Evolutionary conservation across 2,113 vertebrate genomes (phyloP).

Genomic region (Chaenogobius annularis): DNA sequence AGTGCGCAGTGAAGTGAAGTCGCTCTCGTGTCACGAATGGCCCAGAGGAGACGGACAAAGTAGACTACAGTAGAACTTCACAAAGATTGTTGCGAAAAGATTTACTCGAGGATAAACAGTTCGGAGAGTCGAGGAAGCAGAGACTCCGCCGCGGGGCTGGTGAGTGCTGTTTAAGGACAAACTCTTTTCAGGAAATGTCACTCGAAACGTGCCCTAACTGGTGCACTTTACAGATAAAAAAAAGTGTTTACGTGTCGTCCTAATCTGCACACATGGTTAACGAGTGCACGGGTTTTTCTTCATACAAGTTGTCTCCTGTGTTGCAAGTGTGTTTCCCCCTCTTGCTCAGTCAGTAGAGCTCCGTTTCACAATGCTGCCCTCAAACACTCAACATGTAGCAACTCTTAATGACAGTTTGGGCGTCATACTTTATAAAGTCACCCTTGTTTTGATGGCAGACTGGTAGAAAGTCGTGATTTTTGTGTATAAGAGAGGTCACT

Average conservation of each 20-base stretch:
- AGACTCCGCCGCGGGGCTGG: constrained; percentile 49
- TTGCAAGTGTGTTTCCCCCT: constrained; percentile 7
- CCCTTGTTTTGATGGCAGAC: neutral
- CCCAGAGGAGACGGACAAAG: constrained; percentile 33
- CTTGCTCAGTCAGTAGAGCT: neutral
- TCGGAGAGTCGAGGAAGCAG: constrained; percentile 3
- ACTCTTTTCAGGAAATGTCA: constrained; percentile 65
- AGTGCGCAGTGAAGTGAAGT: constrained; percentile 37
- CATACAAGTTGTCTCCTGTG: neutral
- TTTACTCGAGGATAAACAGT: neutral
- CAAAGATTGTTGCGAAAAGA: neutral
- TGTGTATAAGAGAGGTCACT: constrained; percentile 62
- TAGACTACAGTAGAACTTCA: neutral
- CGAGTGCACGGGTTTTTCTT: no score
- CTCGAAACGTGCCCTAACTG: constrained; percentile 42
- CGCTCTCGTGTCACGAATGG: constrained; percentile 42
- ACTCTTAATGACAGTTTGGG: neutral
- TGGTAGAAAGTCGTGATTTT: neutral
- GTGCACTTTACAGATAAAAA: neutral
- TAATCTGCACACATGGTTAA: neutral
- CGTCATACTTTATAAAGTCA: neutral
- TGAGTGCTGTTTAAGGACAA: constrained; percentile 42
- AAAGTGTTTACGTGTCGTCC: neutral
- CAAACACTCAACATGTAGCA: neutral
- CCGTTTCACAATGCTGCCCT: constrained; percentile 3